A percentile compares a stretch with the other conserved stretches of the same genome.
Conservation (phyloP, 2,113 vertebrate species). For the Periophthalmodon schlosseri region DNA sequence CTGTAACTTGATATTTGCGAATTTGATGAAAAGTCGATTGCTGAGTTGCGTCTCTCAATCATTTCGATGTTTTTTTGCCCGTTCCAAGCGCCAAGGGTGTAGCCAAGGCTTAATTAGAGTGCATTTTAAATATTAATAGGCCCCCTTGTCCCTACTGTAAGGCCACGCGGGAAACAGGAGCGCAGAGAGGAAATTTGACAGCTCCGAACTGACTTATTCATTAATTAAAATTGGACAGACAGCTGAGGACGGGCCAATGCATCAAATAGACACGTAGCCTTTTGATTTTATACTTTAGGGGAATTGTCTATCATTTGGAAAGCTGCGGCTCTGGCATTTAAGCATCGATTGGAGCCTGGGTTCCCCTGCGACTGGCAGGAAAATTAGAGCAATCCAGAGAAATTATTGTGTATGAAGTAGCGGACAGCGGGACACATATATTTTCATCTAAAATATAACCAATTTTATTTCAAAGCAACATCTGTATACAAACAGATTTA, state of each 20-base stretch:
- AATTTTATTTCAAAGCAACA: neutral
- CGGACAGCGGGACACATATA: neutral
- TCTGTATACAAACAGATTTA: no score
- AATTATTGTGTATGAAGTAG: neutral
- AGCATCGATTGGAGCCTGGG: neutral
- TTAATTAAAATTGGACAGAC: slow-evolving; percentile 71
- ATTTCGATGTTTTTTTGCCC: slow-evolving; percentile 41
- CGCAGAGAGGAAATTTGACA: slow-evolving; percentile 72
- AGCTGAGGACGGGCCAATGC: slow-evolving; percentile 19
- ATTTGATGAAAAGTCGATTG: slow-evolving; percentile 49
- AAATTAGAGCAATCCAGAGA: neutral
- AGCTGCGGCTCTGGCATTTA: neutral
- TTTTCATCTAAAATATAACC: neutral
- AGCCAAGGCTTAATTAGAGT: slow-evolving; percentile 78
- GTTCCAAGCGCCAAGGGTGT: slow-evolving; percentile 50
- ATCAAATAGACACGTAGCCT: neutral
- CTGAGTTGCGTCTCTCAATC: slow-evolving; percentile 59
- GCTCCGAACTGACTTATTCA: slow-evolving; percentile 66
- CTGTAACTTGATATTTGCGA: slow-evolving; percentile 37
- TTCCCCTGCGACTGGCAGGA: neutral
- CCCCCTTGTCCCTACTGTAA: slow-evolving; percentile 69
- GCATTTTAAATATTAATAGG: slow-evolving; percentile 79
- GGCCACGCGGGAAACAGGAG: slow-evolving; percentile 69
- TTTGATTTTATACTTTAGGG: neutral
- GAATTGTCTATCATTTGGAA: neutral